These are phyloP conservation scores for Tachina lurida DNA, from an alignment of 2,888 invertebrate species.

Conservation along the genomic window DNA sequence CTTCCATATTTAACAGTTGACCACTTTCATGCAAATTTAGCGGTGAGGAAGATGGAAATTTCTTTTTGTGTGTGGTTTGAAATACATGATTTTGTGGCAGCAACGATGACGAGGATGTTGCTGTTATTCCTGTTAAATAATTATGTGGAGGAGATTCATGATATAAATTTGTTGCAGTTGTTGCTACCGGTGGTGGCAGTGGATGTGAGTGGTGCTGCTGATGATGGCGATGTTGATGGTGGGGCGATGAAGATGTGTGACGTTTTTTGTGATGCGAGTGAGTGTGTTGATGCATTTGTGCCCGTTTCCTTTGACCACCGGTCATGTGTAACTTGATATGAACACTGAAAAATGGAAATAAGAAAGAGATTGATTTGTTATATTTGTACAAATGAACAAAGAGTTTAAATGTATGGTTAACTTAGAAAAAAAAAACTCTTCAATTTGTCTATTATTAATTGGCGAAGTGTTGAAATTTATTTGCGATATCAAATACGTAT, in stretches of 20 bases:
- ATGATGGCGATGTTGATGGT: constrained; percentile 40
- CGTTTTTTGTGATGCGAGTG: constrained; percentile 67
- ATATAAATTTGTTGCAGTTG: constrained; percentile 70
- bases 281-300: constrained; percentile 70
- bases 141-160: constrained; percentile 59
- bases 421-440: neutral
- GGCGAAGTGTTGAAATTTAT: too few species aligned
- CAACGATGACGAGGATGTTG: constrained; percentile 46
- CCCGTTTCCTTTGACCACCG: constrained; percentile 75
- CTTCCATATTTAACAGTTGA: constrained; percentile 56
- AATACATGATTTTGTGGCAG: constrained; percentile 51
- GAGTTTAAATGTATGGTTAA: neutral
- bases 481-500: too few species aligned
- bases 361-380: constrained; percentile 3
- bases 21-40: constrained; percentile 61
- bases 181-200: constrained; percentile 61
- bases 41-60: constrained; percentile 70
- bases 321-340: constrained; percentile 80
- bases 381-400: neutral
- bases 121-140: constrained; percentile 59
- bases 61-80: constrained; percentile 64
- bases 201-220: constrained; percentile 14
- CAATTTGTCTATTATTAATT: neutral
- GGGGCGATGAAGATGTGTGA: constrained; percentile 9
- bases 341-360: constrained; percentile 73